A percentile compares a stretch with the other conserved stretches of the same genome.
These are phyloP conservation scores for Drosophila acutilabella DNA, from an alignment of 2,888 invertebrate genomes.

Conservation along the genomic window DNA sequence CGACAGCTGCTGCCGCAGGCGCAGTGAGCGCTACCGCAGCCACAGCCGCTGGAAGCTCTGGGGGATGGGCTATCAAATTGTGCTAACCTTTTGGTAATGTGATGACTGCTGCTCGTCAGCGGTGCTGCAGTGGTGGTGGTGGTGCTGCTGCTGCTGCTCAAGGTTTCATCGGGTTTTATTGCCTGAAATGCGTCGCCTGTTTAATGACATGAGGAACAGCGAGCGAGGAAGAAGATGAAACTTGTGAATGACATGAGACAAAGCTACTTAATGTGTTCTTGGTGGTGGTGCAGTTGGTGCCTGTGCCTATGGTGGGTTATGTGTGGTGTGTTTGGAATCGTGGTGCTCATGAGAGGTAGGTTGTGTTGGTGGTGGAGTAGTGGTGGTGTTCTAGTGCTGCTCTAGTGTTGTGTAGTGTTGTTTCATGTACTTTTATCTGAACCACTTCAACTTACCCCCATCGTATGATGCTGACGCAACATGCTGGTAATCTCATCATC, in stretches of 20 bases:
- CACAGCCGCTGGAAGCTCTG: constrained; percentile 16
- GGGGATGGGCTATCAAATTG: constrained; percentile 34
- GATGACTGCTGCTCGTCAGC: constrained; percentile 41
- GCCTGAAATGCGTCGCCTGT: constrained; percentile 85
- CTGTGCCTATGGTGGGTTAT: background rate
- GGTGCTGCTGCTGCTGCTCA: constrained; percentile 24
- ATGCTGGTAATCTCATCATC: constrained; percentile 76
- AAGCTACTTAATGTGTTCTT: constrained; percentile 32
- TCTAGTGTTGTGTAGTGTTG: background rate
- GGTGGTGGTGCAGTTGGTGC: constrained; percentile 9
- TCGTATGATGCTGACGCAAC: constrained; percentile 69
- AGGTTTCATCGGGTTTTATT: constrained; percentile 58
- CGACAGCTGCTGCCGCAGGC: constrained; percentile 32
- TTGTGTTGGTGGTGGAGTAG: too few relatives aligned
- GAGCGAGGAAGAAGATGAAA: constrained; percentile 53
- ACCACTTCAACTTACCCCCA: constrained; percentile 67
- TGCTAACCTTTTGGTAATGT: constrained; percentile 73
- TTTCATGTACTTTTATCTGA: background rate
- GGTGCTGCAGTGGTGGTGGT: constrained; percentile 19
- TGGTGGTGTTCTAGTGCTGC: too few relatives aligned
- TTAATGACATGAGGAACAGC: constrained; percentile 80
- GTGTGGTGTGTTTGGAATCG: too few relatives aligned
- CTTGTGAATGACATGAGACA: constrained; percentile 79
- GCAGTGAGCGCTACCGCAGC: constrained; percentile 47
- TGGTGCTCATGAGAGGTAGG: too few relatives aligned